phyloP scores from a whole-genome alignment of 2,888 invertebrate genomes.

The Gibbula magus region DNA sequence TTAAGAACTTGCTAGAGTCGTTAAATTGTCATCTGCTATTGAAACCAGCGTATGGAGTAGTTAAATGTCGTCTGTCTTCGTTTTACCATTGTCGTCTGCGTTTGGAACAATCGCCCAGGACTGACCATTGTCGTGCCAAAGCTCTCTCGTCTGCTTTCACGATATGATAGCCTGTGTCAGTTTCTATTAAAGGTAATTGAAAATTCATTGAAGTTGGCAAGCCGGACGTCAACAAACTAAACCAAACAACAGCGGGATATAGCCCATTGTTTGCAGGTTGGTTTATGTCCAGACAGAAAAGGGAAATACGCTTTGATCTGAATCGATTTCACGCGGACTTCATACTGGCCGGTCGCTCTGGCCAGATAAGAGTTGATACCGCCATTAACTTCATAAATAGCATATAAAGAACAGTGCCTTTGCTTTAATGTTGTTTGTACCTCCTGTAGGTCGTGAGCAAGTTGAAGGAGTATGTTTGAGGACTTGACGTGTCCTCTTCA shows the following conservation, averaged over 20 bases:
- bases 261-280: neutral
- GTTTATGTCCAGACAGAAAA: neutral
- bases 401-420: neutral
- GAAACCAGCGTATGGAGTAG: neutral
- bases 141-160: too few relatives aligned
- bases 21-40: neutral
- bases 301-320: neutral
- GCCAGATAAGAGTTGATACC: neutral
- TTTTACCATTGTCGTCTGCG: neutral
- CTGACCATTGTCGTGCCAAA: neutral
- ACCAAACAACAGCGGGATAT: neutral
- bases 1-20: neutral
- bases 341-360: neutral
- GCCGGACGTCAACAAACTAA: neutral
- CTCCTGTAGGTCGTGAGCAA: neutral
- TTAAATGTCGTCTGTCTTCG: neutral
- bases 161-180: too few relatives aligned
- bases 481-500: neutral
- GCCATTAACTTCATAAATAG: neutral
- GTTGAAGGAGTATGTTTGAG: too few relatives aligned
- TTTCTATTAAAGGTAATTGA: neutral
- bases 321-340: neutral
- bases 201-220: neutral
- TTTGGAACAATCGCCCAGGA: neutral
- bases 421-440: neutral